These are phyloP conservation scores for Clarias macrocephalus DNA, from an alignment of 2,113 vertebrate genomes.

Conservation along the genomic window DNA sequence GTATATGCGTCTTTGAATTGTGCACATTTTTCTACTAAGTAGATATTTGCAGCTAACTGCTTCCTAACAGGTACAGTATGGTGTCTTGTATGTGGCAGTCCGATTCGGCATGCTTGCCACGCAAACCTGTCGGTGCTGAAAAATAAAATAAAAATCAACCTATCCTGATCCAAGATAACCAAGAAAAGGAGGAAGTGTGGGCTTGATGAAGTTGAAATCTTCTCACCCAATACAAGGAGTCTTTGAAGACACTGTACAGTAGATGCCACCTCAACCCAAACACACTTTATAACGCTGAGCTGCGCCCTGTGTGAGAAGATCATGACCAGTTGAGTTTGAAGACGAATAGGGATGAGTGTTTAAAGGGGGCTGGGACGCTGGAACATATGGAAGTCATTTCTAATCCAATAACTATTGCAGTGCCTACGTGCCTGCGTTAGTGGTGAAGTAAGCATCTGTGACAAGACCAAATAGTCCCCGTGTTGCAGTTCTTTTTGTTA, in stretches of 20 bases:
- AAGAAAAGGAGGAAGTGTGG: not conserved
- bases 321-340: not conserved
- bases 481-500: not conserved
- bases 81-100: not conserved
- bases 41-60: not conserved
- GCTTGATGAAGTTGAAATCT: not conserved
- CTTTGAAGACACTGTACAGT: not conserved
- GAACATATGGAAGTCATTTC: slow-evolving; percentile 40
- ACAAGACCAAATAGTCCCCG: not conserved
- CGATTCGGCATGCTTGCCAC: not conserved
- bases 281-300: not conserved
- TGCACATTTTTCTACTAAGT: not conserved
- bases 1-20: not conserved
- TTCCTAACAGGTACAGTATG: not conserved
- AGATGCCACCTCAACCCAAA: not conserved
- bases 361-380: not conserved
- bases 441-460: slow-evolving; percentile 11
- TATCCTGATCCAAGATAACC: not conserved
- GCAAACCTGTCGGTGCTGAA: no score
- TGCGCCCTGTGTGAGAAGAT: not conserved
- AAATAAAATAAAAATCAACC: not conserved
- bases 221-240: not conserved
- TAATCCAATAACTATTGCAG: slow-evolving; percentile 38
- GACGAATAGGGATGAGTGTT: not conserved
- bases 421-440: slow-evolving; percentile 6